Evolutionary conservation across 2,113 vertebrate species (phyloP).

Genomic region (Cyanocitta stelleri): DNA sequence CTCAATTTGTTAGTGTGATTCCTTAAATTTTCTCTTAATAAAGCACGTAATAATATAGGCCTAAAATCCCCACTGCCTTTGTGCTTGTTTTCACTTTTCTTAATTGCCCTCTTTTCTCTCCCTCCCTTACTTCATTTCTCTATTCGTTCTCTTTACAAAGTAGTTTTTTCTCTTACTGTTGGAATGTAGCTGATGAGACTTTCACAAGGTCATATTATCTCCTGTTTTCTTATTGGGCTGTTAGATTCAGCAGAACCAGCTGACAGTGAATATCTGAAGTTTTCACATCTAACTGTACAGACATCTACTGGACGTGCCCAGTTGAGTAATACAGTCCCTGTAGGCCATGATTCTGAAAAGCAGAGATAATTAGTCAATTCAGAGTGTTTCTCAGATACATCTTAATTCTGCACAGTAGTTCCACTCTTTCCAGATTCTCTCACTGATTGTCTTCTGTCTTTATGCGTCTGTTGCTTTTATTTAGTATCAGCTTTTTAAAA

Average conservation of each 20-base stretch:
- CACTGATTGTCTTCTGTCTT: background rate
- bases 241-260: background rate
- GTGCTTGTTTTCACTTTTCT: background rate
- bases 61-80: background rate
- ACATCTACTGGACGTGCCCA: background rate
- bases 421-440: background rate
- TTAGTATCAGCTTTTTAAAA: background rate
- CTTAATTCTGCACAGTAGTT: background rate
- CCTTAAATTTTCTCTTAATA: background rate
- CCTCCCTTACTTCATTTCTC: background rate
- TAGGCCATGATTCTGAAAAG: background rate
- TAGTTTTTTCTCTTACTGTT: background rate
- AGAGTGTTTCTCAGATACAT: background rate
- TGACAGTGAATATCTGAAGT: background rate
- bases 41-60: background rate
- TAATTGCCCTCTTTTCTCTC: background rate
- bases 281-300: background rate
- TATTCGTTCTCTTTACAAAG: background rate
- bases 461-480: background rate
- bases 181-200: background rate
- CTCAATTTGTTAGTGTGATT: background rate
- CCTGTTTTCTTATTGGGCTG: background rate
- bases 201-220: background rate
- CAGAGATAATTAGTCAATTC: background rate
- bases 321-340: background rate